Evolutionary conservation across 2,113 vertebrate genomes (phyloP), one percentile per base, ranked within the genome.

Genomic region (Mystacornis crossleyi): DNA sequence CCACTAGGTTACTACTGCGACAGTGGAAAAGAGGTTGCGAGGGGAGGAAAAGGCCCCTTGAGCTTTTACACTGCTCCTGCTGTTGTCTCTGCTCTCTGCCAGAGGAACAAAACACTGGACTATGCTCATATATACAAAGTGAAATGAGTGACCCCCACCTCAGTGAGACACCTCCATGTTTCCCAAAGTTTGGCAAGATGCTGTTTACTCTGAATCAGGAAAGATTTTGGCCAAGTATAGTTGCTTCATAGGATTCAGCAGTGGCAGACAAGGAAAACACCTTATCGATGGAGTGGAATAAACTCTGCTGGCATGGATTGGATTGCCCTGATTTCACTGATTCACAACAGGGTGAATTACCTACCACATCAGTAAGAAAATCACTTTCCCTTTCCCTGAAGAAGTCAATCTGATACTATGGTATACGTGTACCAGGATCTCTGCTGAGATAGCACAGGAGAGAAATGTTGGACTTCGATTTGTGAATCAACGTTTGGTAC

Each of bases 91-190:
- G 40, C 36, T 61, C 9, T 74, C 51, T 91, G 42, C n/a, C n/a
- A 36, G 16, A 58, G 29, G 48, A 81, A 38, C 2, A 78, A 50
- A 94, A 38, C 42, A 29, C 24, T 2, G 4, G 10, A 15, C 33
- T 81, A 6, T 1, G 0, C 10, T 90, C 1, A 0, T 51, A 8
- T 15, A 24, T 19, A 14, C 16, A 13, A 69, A 75, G 29, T 61
- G 45, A 87, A 65, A 48, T 21, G 16, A 25, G 47, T 93, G 92
- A 94, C 29, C 66, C 40, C 47, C 47, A 53, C 43, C 71, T 77
- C 1, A 5, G 0, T 47, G 47, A 86, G 33, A 70, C 43, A 73
- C 24, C 20, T 61, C 29, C 1, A 1, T 31, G 29, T 71, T 89
- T 86, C 60, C 75, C 51, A 60, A 17, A 84, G 47, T n/a, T 66